These are phyloP conservation scores for Zaprionus ghesquierei DNA, from an alignment of 1,140 invertebrate genomes.

Conservation along the genomic window DNA sequence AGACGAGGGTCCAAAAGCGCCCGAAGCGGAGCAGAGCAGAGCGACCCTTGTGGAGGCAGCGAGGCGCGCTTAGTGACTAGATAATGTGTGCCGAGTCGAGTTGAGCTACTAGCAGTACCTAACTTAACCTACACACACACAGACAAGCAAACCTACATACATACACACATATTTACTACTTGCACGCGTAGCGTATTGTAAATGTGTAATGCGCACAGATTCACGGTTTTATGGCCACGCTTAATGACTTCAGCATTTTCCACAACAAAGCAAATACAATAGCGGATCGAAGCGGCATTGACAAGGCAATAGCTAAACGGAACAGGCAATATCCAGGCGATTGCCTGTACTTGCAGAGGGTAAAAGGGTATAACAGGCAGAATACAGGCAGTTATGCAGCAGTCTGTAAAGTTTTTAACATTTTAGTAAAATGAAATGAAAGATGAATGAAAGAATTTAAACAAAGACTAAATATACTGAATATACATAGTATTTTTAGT, in stretches of 20 bases:
- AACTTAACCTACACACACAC: neutral
- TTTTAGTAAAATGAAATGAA: too few species aligned
- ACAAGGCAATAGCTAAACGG: constrained; percentile 18
- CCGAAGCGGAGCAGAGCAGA: neutral
- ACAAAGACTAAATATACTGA: too few species aligned
- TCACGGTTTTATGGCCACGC: constrained; percentile 29
- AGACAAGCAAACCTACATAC: neutral
- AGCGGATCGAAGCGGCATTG: constrained; percentile 25
- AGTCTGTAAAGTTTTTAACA: neutral
- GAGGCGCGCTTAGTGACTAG: constrained; percentile 33
- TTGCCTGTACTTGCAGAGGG: neutral
- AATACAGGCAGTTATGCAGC: too few species aligned
- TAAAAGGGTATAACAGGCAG: neutral
- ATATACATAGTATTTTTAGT: too few species aligned
- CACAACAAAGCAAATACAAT: constrained; percentile 36
- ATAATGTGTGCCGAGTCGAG: constrained; percentile 40
- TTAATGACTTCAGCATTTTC: constrained; percentile 42
- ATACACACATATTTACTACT: neutral
- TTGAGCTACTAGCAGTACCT: neutral
- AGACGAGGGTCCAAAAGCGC: neutral
- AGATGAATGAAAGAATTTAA: too few species aligned
- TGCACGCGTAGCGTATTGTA: constrained; percentile 6
- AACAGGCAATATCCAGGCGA: constrained; percentile 1
- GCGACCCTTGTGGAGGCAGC: constrained; percentile 23
- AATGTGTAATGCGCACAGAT: constrained; percentile 35